Evolutionary conservation across 2,113 vertebrate species (phyloP), one percentile per base, ranked within the genome.

Genomic region (Tragelaphus scriptus): DNA sequence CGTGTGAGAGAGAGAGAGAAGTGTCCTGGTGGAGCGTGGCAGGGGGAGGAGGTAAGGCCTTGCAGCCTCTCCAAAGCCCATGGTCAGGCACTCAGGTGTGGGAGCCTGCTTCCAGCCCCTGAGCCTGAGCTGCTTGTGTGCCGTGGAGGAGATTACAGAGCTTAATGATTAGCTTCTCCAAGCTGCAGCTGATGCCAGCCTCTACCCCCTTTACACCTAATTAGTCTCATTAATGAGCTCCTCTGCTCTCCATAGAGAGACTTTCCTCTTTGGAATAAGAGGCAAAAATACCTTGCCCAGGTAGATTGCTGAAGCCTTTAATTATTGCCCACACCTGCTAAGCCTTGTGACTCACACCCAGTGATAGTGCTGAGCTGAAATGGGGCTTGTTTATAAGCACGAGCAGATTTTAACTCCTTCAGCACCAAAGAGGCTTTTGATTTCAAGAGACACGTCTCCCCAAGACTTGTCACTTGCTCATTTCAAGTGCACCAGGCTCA

Each of bases 161-260:
- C 99, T 99, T 99, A 99, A 99, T 99, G 99, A 99, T 99, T 98
- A 99, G 98, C 98, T 99, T 98, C 98, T 98, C 98, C 99, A 99
- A 99, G 99, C 99, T 99, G 99, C 99, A 99, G 99, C 99, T 99
- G 99, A 99, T 99, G 99, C 99, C 99, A 99, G 98, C 97, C 98
- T 99, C 99, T 99, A 98, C 98, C 99, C 99, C 99, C 99, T 99
- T 99, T 99, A 99, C 99, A 99, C 99, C 99, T 99, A 99, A 99
- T 99, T 99, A 99, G 99, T 99, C 99, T 99, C 98, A 99, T 99
- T 99, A 99, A 99, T 99, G 99, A 99, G 99, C 99, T 99, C 99
- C 99, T 99, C 98, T 99, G 99, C 99, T 99, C 98, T 99, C 99
- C 98, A 89, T 97, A 98, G 99, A 99, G 99, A 99, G 99, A 98